Evolutionary conservation across 2,113 vertebrate genomes (phyloP).

Genomic region (Lethenteron camtschaticum): DNA sequence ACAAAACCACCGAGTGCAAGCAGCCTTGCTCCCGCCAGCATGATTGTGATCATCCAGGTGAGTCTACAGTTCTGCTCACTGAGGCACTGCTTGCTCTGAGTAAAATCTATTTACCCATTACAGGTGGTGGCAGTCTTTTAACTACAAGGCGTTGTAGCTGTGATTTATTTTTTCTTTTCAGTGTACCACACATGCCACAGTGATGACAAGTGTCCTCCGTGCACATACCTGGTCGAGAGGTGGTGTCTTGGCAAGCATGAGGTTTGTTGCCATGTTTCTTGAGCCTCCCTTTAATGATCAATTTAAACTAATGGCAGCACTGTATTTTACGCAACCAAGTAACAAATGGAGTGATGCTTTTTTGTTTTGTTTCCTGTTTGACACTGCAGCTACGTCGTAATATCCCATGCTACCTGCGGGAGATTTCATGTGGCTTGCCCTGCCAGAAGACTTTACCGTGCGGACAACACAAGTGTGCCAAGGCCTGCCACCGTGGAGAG

Average conservation of each 20-base stretch:
- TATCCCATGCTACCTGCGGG: constrained; percentile 81
- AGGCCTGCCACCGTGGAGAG: constrained; percentile 72
- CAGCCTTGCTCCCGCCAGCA: constrained; percentile 56
- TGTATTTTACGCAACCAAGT: constrained; percentile 3
- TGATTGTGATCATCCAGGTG: constrained; percentile 84
- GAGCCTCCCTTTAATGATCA: background rate
- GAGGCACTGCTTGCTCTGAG: background rate
- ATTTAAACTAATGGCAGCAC: background rate
- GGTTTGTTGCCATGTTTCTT: constrained; percentile 27
- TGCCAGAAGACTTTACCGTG: constrained; percentile 54
- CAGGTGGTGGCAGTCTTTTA: too few species aligned
- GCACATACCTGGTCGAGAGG: constrained; percentile 81
- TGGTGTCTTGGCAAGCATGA: constrained; percentile 98
- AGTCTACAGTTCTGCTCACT: constrained; percentile 7
- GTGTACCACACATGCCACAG: constrained; percentile 91
- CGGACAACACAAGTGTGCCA: constrained; percentile 61
- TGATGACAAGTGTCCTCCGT: constrained; percentile 84
- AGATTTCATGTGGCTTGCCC: constrained; percentile 77
- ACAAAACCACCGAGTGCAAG: constrained; percentile 80
- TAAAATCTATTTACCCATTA: background rate
- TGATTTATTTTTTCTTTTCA: constrained; percentile 14
- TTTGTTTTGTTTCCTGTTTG: too few species aligned
- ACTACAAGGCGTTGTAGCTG: background rate
- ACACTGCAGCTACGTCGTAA: constrained; percentile 53
- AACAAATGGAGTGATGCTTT: too few species aligned